These are phyloP conservation scores for Silurus glanis DNA, from an alignment of 2,113 vertebrate species.

Conservation along the genomic window DNA sequence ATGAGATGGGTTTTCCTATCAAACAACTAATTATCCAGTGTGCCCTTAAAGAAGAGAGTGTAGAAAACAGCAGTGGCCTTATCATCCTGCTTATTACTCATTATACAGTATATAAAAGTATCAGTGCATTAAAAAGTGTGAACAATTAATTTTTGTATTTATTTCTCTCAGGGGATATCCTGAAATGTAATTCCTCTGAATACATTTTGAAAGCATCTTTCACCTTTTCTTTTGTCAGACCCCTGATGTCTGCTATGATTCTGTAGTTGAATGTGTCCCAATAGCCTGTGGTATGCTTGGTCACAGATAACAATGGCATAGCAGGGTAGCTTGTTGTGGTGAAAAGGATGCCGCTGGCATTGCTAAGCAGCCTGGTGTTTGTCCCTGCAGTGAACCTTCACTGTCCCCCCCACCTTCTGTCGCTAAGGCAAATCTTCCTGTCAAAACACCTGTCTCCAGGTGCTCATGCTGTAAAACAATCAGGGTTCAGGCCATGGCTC, in stretches of 20 bases:
- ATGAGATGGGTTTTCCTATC: neutral
- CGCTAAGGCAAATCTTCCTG: constrained; percentile 18
- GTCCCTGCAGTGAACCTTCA: constrained; percentile 33
- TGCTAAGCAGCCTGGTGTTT: constrained; percentile 27
- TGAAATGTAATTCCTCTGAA: neutral
- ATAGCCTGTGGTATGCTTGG: neutral
- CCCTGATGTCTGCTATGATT: constrained; percentile 14
- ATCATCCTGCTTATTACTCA: neutral
- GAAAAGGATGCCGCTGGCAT: constrained; percentile 21
- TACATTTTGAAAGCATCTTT: neutral
- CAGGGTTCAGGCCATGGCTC: constrained; percentile 34
- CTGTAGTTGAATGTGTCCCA: neutral
- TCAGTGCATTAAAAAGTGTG: neutral
- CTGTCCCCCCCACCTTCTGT: constrained; percentile 14
- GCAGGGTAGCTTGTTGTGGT: constrained; percentile 20
- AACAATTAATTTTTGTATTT: neutral
- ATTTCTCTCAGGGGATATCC: neutral
- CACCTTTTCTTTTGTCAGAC: neutral
- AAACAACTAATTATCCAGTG: neutral
- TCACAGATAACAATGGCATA: constrained; percentile 18
- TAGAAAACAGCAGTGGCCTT: neutral
- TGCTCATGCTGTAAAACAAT: constrained; percentile 37
- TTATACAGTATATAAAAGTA: neutral
- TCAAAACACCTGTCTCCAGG: constrained; percentile 54
- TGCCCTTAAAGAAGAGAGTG: neutral